Base-by-base conservation (phyloP, 2,113 vertebrate species). In the Cavia aperea region DNA sequence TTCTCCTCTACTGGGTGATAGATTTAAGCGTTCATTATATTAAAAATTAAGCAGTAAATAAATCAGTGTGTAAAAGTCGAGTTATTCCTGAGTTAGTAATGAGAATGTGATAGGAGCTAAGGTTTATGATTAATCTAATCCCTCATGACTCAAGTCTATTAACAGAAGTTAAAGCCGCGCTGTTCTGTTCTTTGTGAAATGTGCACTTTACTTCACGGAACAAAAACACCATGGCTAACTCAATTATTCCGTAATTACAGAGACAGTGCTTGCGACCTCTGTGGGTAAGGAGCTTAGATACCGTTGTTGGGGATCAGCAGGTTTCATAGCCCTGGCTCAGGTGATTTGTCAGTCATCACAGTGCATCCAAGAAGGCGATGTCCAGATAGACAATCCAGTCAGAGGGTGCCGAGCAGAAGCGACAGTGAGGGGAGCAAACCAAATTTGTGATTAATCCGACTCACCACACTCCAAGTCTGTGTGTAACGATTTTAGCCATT, bases 11-110 rank as follows among this genome's bases (percentile, higher is more conserved):
- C n/a, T 24, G 49, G 51, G 85, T 73, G n/a, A 62, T 68, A 10
- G 66, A 58, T 78, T 94, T 78, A 86, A 81, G 68, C 60, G 78
- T 89, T 79, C 29, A 46, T 84, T 83, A 14, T 43, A 66, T 65
- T 83, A 95, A 93, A 83, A 92, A 66, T 75, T 81, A 87, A 88
- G 36, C 21, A 39, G 58, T 81, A 54, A 93, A 77, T 88, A 89
- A 91, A 75, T 84, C 86, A 54, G 15, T 51, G 81, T 11, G 10
- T 85, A 65, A 84, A 88, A 84, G 36, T 10, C 87, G 46, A 63
- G 86, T 73, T 88, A 54, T 92, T 93, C 33, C 85, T 31, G 63
- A 83, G 63, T 73, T 43, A 18, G 11, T 86, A 90, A 94, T n/a
- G 78, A 81, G 92, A 84, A 46, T 49, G 51, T 79, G 79, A 66